Percentiles rank a stretch among this genome's conserved stretches.
Conservation (phyloP, 2,888 invertebrate species). For the Electrophaes corylata region DNA sequence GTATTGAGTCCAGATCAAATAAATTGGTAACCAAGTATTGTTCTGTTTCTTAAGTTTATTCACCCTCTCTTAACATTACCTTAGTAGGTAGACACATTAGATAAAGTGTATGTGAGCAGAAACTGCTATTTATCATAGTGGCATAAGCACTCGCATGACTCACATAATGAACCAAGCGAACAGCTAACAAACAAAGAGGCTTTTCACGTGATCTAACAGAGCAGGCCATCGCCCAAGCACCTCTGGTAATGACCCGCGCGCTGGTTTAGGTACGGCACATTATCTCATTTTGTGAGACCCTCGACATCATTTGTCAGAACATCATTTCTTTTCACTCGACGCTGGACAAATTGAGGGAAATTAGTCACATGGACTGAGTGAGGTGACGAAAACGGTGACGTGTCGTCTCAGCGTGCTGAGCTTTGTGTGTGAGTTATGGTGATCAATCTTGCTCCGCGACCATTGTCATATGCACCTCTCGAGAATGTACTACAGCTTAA, state of each 20-base stretch:
- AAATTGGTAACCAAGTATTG: too few relatives aligned
- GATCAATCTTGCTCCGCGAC: constrained; percentile 71
- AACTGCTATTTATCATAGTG: constrained; percentile 77
- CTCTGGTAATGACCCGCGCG: constrained; percentile 79
- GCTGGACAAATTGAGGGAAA: constrained; percentile 79
- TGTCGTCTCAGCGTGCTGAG: constrained; percentile 59
- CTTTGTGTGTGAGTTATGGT: constrained; percentile 62
- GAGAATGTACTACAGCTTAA: constrained; percentile 50
- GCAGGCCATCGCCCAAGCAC: constrained; percentile 82
- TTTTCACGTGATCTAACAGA: constrained; percentile 80
- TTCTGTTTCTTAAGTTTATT: too few relatives aligned
- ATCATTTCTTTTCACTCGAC: constrained; percentile 80
- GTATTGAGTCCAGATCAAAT: too few relatives aligned
- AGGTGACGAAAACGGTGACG: constrained; percentile 84
- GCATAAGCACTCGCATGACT: constrained; percentile 63
- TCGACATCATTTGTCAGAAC: constrained; percentile 81
- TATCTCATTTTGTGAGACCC: constrained; percentile 82
- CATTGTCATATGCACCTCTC: constrained; percentile 72
- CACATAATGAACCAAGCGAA: constrained; percentile 80
- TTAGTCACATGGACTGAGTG: constrained; percentile 80
- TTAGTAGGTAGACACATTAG: constrained; percentile 33
- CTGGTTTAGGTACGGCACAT: constrained; percentile 80
- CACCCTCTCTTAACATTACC: too few relatives aligned
- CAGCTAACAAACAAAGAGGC: constrained; percentile 77
- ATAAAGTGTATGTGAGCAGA: constrained; percentile 62